Base-by-base conservation (phyloP, 2,888 invertebrate genomes). In the Metopia argyrocephala region DNA sequence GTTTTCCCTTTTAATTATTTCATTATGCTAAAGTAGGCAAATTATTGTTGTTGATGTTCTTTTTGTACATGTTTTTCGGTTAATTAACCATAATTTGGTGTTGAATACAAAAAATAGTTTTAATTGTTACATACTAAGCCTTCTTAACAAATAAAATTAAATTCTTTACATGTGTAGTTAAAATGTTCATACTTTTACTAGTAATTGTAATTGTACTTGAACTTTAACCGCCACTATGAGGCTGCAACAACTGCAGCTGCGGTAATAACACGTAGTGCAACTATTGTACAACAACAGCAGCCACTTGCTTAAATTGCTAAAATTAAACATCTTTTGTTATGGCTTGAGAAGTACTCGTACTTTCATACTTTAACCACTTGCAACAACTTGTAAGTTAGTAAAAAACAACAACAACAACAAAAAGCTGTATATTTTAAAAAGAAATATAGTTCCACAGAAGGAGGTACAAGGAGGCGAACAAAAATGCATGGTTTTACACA, bases 31-130 rank as follows among this genome's bases (percentile, higher is more conserved):
- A 38, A 38, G 12, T 7, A 12, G n/a, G n/a, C n/a, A n/a, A n/a
- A n/a, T n/a, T n/a, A n/a, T n/a, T n/a, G n/a, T n/a, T n/a, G n/a
- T n/a, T n/a, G n/a, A n/a, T n/a, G n/a, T n/a, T n/a, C n/a, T n/a
- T n/a, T n/a, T 38, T 6, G 15, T 62, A 45, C 21, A 45, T 2
- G 15, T 18, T 12, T 54, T 61, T 46, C 38, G 45, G 65, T 23
- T 56, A 73, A 66, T 73, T 62, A 68, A 73, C 73, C 54, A 61
- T 73, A 78, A 78, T 73, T 73, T 66, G 28, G 48, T 78, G 66
- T 62, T 31, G 50, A 73, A 46, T 28, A 23, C 21, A 21, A 38
- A 2, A 59, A 48, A 38, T 9, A 64, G 25, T 15, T 45, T 54
- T 48, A 64, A 68, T 38, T 62, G 62, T 57, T 56, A 28, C 27